Base-by-base conservation (phyloP, 92 coral and sea anemone genomes). In the Bergia puertoricense region DNA sequence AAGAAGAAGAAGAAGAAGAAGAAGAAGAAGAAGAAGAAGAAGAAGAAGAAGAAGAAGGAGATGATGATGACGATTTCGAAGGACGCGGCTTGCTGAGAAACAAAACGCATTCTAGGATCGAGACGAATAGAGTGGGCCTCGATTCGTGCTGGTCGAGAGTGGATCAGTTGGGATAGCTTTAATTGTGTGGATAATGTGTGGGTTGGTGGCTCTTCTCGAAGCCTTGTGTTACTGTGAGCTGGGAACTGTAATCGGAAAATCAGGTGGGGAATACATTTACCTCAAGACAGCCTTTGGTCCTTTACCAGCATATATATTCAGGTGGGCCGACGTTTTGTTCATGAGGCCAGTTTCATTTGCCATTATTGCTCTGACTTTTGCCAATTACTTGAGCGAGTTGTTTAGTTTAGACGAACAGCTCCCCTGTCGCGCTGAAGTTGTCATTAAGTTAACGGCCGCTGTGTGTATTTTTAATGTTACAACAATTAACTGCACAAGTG, bases 171-270 rank as follows among this genome's bases (percentile, higher is more conserved):
- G 93, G 9, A 79, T 94, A 86, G 88, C 96, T 2, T 88, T 94
- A 6, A 77, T 92, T 16, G 86, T 94, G 13, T 94, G 96, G 96
- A 92, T 83, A 22, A 37, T 92, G 14, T 93, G 94, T 56, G 96
- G 96, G 43, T 20, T 90, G 4, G 67, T 94, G 18, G 86, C 91
- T 18, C 77, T 94, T 18, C 85, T 93, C 69, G 96, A 94, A 37
- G 92, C 96, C 14, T 50, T 94, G 86, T 91, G 94, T 45, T 94
- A 94, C 86, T 93, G 94, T 79, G 96, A 94, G 78, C 81, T 94
- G 5, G 96, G 96, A 44, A 92, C 96, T 20, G 80, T 94, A 89
- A 89, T 94, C 80, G 93, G 87, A 23, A 90, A 85, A 79, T 94
- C 96, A 7, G 96, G 96, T 36, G 96, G 94, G 2, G 94, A 94